Evolutionary conservation across 2,797 vertebrate species (phyloP).

Genomic region (Chaenodraco wilsoni): DNA sequence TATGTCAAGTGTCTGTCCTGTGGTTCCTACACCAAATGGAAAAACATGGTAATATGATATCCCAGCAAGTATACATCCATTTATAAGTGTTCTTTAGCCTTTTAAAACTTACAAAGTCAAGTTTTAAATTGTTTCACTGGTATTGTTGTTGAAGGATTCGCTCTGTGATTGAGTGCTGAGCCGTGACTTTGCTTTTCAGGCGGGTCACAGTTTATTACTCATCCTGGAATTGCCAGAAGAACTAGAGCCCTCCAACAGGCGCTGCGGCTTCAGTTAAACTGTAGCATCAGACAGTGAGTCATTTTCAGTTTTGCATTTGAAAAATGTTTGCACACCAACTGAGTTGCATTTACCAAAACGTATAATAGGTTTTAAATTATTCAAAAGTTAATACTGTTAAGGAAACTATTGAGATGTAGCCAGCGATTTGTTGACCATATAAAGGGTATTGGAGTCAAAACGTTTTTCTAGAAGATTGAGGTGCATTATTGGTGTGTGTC

Average conservation of each 20-base stretch:
- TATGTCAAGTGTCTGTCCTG: background rate
- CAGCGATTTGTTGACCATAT: background rate
- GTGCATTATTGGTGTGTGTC: background rate
- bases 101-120: conserved; percentile 53
- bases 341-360: conserved; percentile 2
- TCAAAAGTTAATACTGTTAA: too few relatives aligned
- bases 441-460: background rate
- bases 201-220: conserved; percentile 61
- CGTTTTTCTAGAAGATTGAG: background rate
- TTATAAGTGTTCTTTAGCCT: conserved; percentile 36
- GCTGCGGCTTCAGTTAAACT: conserved; percentile 24
- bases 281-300: conserved; percentile 3
- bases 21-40: background rate
- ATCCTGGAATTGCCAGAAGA: conserved; percentile 47
- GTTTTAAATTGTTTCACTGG: conserved; percentile 52
- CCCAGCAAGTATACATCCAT: conserved; percentile 23
- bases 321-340: conserved; percentile 7
- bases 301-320: conserved; percentile 18
- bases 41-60: conserved; percentile 10
- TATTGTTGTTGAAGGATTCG: conserved; percentile 29
- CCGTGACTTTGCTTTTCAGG: conserved; percentile 54
- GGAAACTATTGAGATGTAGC: background rate
- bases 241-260: conserved; percentile 34
- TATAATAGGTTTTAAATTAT: too few relatives aligned
- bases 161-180: conserved; percentile 48